phyloP scores from a whole-genome alignment of 2,113 vertebrate species.

The Phalacrocorax aristotelis region DNA sequence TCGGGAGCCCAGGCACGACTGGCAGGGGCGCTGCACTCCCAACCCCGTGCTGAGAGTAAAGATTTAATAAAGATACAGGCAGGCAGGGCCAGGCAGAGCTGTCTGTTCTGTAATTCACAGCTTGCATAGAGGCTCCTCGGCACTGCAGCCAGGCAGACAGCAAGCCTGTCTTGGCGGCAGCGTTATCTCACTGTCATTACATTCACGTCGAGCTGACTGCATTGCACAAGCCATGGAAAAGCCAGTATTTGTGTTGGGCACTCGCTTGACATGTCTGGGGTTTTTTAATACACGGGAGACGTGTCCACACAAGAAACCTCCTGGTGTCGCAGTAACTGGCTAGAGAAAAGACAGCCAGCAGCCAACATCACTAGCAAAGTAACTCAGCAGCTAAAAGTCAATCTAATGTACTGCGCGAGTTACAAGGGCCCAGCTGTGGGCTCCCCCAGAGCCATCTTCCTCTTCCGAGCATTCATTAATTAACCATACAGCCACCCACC shows the following conservation, averaged over 20 bases:
- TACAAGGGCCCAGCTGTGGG: fast-evolving
- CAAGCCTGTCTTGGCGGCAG: neutral
- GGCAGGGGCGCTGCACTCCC: neutral
- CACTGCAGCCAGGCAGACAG: neutral
- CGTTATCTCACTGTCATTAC: neutral
- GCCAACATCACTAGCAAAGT: neutral
- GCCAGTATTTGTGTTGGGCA: neutral
- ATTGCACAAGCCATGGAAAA: neutral
- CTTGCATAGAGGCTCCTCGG: neutral
- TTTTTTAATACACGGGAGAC: neutral
- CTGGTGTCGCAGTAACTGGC: neutral
- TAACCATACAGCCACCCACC: neutral
- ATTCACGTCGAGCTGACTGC: fast-evolving
- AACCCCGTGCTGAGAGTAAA: neutral
- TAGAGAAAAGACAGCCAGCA: neutral
- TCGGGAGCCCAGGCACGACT: fast-evolving
- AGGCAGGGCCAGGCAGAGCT: neutral
- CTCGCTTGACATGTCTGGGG: neutral
- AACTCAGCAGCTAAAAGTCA: neutral
- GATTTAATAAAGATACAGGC: neutral
- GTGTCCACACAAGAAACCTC: neutral
- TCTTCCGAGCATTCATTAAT: neutral
- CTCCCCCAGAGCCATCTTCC: neutral
- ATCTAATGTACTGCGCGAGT: neutral
- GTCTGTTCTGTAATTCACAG: neutral